Evolutionary conservation across 2,888 invertebrate genomes (phyloP), one percentile per base, ranked within the genome.

Genomic region (Stenurella melanura): DNA sequence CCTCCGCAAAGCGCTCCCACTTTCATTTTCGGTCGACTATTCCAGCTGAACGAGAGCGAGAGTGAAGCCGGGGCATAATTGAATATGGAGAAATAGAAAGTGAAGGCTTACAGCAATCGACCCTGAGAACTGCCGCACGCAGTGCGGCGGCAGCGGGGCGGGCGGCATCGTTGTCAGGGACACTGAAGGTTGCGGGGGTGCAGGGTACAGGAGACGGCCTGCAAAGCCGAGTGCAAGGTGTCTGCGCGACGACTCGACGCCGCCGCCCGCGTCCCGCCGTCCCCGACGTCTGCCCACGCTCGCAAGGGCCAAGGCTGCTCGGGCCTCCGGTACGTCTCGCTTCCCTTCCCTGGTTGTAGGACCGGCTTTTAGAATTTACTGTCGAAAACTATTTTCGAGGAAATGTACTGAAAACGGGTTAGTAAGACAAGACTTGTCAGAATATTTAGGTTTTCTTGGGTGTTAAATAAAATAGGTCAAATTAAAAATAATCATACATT

Each of bases 211-310:
- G 1, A 88, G 87, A 54, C 88, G 87, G 75, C 90, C 91, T 80
- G 85, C 85, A 85, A 82, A 83, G 82, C 84, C 80, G 84, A 90
- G 90, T 72, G 90, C 92, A 82, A 91, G 90, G 88, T 90, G 90
- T 89, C 91, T 90, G 87, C 91, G 88, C 88, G 88, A 88, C 79
- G 76, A 77, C 79, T 81, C 78, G 79, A 79, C 81, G 77, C 76
- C 67, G 67, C 67, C 69, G 66, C 72, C 73, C 67, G 58, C 72
- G 50, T 42, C 68, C 66, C 71, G 72, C 76, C 56, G 38, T 67
- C 73, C 72, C 72, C 67, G 58, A 58, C 73, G 73, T 73, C 78
- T 75, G 80, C 82, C 83, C 83, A 82, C 83, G 81, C 82, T 64
- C 18, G 61, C 81, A 83, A 83, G 84, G 85, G 85, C 85, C 85